Conservation (phyloP, 1,140 invertebrate genomes). For the Caenorhabditis remanei region DNA sequence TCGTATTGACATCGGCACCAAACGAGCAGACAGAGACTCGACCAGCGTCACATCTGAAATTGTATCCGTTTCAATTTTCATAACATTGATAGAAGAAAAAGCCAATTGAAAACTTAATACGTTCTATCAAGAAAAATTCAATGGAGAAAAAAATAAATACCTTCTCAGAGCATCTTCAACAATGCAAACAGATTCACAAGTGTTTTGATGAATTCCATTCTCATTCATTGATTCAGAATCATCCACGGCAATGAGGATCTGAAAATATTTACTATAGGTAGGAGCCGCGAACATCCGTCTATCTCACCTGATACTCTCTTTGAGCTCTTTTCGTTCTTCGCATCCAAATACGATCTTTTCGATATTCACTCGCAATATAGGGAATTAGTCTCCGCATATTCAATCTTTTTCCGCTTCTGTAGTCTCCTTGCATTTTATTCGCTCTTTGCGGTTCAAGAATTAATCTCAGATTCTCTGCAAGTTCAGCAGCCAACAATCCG, state of each 20-base stretch:
- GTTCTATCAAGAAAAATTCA: no score
- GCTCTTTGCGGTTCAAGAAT: slow-evolving; percentile 94
- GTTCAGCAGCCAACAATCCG: slow-evolving; percentile 85
- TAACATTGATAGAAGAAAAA: no score
- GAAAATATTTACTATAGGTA: not conserved
- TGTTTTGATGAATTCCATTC: slow-evolving; percentile 85
- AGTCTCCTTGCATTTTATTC: slow-evolving; percentile 90
- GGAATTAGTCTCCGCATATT: slow-evolving; percentile 98
- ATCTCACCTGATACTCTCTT: slow-evolving; percentile 87
- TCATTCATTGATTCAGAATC: slow-evolving; percentile 93
- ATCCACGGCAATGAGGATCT: slow-evolving; percentile 93
- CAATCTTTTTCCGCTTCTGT: slow-evolving; percentile 93
- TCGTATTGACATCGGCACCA: slow-evolving; percentile 87
- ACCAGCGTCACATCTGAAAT: slow-evolving; percentile 86
- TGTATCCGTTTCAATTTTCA: no score
- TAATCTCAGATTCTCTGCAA: slow-evolving; percentile 92
- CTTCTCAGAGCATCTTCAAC: slow-evolving; percentile 91
- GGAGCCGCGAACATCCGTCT: no score
- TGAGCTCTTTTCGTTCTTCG: slow-evolving; percentile 93
- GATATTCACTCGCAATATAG: slow-evolving; percentile 97
- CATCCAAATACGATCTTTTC: slow-evolving; percentile 99
- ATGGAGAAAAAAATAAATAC: not conserved
- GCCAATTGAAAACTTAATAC: no score
- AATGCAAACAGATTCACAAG: slow-evolving; percentile 92
- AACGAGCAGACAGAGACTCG: slow-evolving; percentile 91